Evolutionary conservation across 2,113 vertebrate genomes (phyloP).

Genomic region (Tiliqua scincoides): DNA sequence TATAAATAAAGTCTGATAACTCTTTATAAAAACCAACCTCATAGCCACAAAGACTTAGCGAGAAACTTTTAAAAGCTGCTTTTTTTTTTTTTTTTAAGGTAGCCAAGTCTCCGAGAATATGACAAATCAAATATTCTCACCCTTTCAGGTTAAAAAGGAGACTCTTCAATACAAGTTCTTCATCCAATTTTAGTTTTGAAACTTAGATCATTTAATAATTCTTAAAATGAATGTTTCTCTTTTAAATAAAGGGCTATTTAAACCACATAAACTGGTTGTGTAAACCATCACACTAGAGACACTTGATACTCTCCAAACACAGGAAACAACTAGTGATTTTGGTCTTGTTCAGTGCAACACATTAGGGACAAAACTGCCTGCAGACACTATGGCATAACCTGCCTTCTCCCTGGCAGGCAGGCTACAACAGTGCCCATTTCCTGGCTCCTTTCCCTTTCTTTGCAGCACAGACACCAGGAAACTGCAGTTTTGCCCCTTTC

Average conservation of each 20-base stretch:
- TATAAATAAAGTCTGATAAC: slow-evolving; percentile 94
- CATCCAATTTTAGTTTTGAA: slow-evolving; percentile 75
- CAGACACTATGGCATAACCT: slow-evolving; percentile 29
- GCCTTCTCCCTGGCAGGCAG: slow-evolving; percentile 1
- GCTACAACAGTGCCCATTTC: slow-evolving; percentile 2
- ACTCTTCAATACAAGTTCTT: slow-evolving; percentile 80
- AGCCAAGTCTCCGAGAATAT: slow-evolving; percentile 89
- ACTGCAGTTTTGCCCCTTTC: slow-evolving; percentile 6
- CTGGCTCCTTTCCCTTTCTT: not conserved
- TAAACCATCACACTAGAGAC: slow-evolving; percentile 82
- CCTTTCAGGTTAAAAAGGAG: slow-evolving; percentile 75
- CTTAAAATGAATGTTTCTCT: slow-evolving; percentile 79
- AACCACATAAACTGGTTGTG: slow-evolving; percentile 86
- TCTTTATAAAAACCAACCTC: slow-evolving; percentile 94
- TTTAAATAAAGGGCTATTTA: slow-evolving; percentile 83
- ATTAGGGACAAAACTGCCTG: slow-evolving; percentile 77
- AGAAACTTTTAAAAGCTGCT: slow-evolving; percentile 83
- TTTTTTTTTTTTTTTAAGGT: slow-evolving; percentile 74
- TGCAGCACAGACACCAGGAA: slow-evolving; percentile 15
- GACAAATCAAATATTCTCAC: slow-evolving; percentile 80
- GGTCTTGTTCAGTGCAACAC: slow-evolving; percentile 87
- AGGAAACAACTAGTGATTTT: slow-evolving; percentile 73
- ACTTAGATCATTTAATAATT: slow-evolving; percentile 83
- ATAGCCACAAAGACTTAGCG: slow-evolving; percentile 88
- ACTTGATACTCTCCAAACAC: slow-evolving; percentile 74